A percentile compares a stretch with the other conserved stretches of the same genome.
Evolutionary conservation across 1,140 invertebrate genomes (phyloP).

Genomic region (Maniola jurtina): DNA sequence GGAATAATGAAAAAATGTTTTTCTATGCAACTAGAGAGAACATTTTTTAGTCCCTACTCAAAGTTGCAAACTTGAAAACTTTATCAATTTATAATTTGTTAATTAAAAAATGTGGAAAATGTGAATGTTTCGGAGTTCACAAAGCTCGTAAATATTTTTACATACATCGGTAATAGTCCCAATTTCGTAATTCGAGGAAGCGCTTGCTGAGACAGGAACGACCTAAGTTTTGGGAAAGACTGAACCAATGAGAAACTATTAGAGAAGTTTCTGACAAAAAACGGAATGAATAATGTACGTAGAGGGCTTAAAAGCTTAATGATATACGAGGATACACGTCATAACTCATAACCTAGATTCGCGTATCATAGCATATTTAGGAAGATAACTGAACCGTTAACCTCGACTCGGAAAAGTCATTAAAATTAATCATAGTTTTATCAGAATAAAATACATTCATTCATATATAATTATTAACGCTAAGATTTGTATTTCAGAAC

Average conservation of each 20-base stretch:
- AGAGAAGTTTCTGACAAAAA: conserved; percentile 56
- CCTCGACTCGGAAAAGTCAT: background rate
- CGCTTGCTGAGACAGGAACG: conserved; percentile 59
- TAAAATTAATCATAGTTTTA: background rate
- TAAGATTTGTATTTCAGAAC: no score
- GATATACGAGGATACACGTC: conserved; percentile 25
- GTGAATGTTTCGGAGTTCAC: conserved; percentile 48
- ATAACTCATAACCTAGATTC: background rate
- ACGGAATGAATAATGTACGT: conserved; percentile 18
- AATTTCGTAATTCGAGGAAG: conserved; percentile 56
- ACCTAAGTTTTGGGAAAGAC: conserved; percentile 62
- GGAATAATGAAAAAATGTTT: conserved; percentile 36
- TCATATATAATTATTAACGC: no score
- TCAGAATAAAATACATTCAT: no score
- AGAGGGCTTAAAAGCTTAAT: background rate
- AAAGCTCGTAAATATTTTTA: conserved; percentile 61
- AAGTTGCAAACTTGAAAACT: conserved; percentile 46
- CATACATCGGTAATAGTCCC: conserved; percentile 62
- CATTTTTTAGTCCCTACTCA: conserved; percentile 44
- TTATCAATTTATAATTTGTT: conserved; percentile 70
- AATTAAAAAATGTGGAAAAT: conserved; percentile 53
- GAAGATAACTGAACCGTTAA: background rate
- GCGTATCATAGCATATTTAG: background rate
- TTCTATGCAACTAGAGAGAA: conserved; percentile 44
- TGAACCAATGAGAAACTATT: conserved; percentile 69